A percentile compares a stretch with the other conserved stretches of the same genome.
Evolutionary conservation across 2,113 vertebrate species (phyloP).

Genomic region (Seriola aureovittata): DNA sequence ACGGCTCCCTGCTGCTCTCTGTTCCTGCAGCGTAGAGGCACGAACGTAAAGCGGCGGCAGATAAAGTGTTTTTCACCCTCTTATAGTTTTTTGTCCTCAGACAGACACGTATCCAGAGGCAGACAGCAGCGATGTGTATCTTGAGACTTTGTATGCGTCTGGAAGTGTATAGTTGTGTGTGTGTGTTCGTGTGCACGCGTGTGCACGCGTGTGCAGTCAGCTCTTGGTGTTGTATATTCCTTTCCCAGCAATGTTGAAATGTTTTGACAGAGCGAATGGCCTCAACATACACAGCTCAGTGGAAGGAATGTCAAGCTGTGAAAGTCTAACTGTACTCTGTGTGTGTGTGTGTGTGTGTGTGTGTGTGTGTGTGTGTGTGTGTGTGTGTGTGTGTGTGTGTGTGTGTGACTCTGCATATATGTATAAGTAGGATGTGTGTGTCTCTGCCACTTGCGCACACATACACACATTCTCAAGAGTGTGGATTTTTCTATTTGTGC

Average conservation of each 20-base stretch:
- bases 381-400: conserved; percentile 27
- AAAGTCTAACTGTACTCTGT: conserved; percentile 48
- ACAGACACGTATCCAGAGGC: conserved; percentile 29
- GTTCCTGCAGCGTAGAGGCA: conserved; percentile 7
- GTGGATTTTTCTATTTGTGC: conserved; percentile 30
- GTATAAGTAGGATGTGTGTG: conserved; percentile 33
- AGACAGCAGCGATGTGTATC: conserved; percentile 24
- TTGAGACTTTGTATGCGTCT: conserved; percentile 32
- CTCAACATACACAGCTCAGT: conserved; percentile 71
- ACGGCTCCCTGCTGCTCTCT: conserved; percentile 6
- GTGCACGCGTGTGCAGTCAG: conserved; percentile 19
- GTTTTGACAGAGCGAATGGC: conserved; percentile 79
- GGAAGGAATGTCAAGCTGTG: conserved; percentile 73
- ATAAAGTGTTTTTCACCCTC: conserved; percentile 12
- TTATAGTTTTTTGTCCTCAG: conserved; percentile 21
- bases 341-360: conserved; percentile 24
- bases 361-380: conserved; percentile 31
- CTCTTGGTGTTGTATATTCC: conserved; percentile 60
- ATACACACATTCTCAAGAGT: not conserved
- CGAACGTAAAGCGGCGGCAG: conserved; percentile 22
- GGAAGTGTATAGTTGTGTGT: conserved; percentile 16
- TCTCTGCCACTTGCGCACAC: conserved; percentile 1
- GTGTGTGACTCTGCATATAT: conserved; percentile 37
- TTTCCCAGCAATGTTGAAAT: conserved; percentile 67
- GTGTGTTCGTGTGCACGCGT: not conserved